Evolutionary conservation across 2,113 vertebrate species (phyloP).

Genomic region (Nesoenas mayeri): DNA sequence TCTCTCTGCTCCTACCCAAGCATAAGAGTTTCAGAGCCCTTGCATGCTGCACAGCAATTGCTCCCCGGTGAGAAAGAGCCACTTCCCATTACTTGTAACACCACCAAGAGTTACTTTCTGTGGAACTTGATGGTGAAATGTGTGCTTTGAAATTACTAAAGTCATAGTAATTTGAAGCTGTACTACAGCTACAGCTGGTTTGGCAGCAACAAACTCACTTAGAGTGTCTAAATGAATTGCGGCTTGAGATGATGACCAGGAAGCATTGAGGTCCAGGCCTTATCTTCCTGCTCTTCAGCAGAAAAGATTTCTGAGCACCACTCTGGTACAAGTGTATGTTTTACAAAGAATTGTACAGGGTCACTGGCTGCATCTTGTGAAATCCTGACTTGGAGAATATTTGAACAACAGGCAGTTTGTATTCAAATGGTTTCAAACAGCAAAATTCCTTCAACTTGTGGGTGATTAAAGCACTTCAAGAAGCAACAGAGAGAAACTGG

Average conservation of each 20-base stretch:
- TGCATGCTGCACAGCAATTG: neutral
- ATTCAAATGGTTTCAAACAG: neutral
- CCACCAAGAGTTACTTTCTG: neutral
- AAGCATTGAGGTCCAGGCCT: neutral
- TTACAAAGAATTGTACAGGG: neutral
- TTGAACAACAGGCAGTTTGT: neutral
- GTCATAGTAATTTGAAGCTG: neutral
- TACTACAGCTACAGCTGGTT: neutral
- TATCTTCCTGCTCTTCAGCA: neutral
- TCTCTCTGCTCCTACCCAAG: neutral
- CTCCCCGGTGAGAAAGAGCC: neutral
- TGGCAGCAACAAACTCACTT: neutral
- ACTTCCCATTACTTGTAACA: neutral
- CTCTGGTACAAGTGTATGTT: neutral
- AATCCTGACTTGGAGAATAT: neutral
- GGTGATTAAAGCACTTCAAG: neutral
- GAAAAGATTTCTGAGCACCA: neutral
- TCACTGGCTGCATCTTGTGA: neutral
- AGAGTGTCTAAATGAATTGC: neutral
- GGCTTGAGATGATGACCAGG: neutral
- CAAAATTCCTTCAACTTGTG: neutral
- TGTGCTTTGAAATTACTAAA: neutral
- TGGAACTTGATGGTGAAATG: neutral
- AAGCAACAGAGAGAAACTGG: neutral
- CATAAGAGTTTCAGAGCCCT: neutral